phyloP scores from a whole-genome alignment of 2,797 vertebrate genomes.

The Neopelma chrysocephalum region DNA sequence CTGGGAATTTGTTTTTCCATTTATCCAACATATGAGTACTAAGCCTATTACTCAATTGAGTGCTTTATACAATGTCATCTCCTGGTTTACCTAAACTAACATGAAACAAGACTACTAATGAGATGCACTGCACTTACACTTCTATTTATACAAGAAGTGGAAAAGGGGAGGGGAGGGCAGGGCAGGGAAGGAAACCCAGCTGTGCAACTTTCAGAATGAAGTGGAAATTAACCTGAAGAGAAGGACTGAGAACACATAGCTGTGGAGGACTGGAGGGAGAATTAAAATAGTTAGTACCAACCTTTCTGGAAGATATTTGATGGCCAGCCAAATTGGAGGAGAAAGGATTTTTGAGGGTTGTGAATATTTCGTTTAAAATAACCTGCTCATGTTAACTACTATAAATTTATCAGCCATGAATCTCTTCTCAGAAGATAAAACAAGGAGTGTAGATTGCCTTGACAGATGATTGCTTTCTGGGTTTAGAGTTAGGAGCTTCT shows the following conservation, averaged over 20 bases:
- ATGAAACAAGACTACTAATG: background rate
- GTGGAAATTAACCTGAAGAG: background rate
- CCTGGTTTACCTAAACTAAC: background rate
- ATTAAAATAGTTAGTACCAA: background rate
- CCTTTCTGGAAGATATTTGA: background rate
- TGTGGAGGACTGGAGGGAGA: background rate
- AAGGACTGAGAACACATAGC: background rate
- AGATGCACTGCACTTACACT: background rate
- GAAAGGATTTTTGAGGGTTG: background rate
- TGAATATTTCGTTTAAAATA: conserved; percentile 20
- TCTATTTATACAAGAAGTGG: background rate
- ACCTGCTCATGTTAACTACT: background rate
- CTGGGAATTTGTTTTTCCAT: background rate
- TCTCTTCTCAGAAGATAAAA: conserved; percentile 51
- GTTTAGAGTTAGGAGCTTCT: conserved; percentile 3
- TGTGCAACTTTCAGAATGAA: background rate
- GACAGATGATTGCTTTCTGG: background rate
- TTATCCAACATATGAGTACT: background rate
- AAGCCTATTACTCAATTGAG: background rate
- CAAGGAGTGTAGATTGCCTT: background rate
- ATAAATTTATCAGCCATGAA: conserved; percentile 38
- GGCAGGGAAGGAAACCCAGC: background rate
- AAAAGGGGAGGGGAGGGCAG: background rate
- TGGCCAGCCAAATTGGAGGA: background rate
- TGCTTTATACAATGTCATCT: background rate